These are phyloP conservation scores for Strix uralensis DNA, from an alignment of 2,113 vertebrate genomes.

Conservation along the genomic window DNA sequence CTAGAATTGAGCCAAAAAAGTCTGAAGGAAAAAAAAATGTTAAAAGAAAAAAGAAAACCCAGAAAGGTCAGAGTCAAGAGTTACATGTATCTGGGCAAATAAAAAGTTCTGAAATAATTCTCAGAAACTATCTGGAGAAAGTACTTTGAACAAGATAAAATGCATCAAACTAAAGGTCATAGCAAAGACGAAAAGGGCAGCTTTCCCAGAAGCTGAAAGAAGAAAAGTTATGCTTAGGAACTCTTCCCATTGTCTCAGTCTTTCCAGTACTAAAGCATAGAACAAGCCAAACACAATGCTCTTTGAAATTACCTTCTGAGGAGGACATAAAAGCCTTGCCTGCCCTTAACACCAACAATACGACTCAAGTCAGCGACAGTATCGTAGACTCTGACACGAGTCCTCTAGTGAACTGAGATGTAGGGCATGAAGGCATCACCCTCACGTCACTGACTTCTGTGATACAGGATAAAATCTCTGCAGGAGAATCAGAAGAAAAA, in stretches of 20 bases:
- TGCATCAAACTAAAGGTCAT: conserved; percentile 13
- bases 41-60: neutral
- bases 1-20: neutral
- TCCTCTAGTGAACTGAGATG: neutral
- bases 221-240: neutral
- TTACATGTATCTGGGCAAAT: conserved; percentile 7
- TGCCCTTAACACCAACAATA: neutral
- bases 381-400: accelerated
- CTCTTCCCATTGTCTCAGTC: neutral
- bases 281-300: neutral
- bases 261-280: neutral
- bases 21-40: neutral
- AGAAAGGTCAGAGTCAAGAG: conserved; percentile 20
- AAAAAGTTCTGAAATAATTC: neutral
- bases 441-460: neutral
- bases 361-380: neutral
- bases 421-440: neutral
- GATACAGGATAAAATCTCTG: neutral
- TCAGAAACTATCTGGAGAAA: conserved; percentile 4
- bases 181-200: neutral
- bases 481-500: neutral
- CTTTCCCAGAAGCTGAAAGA: neutral
- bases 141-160: neutral
- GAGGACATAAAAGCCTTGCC: neutral
- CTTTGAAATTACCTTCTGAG: conserved; percentile 11